Base-by-base conservation (phyloP, 2,113 vertebrate species). In the Thunnus thynnus region DNA sequence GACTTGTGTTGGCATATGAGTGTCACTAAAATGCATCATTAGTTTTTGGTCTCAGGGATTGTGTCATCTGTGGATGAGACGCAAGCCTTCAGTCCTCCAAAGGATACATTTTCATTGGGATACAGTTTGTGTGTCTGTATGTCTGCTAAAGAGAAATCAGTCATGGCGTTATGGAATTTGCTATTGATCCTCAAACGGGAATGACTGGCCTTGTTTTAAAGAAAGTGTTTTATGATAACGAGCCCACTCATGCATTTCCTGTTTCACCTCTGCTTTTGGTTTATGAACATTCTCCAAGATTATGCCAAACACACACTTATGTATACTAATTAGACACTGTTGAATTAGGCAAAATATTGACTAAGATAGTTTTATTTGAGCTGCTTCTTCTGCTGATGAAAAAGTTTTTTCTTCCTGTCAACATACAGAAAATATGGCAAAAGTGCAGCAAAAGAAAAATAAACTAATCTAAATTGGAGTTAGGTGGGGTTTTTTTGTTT, bases 231-330 rank as follows among this genome's bases (percentile, higher is more conserved):
- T 1, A 57, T 25, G 5, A 63, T 4, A 65, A 14, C n/a, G 4
- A 52, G 13, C 25, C 20, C 1, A 17, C 30, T 20, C 55, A 50
- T n/a, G 18, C 4, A 17, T 32, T 69, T 64, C 54, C 13, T 58
- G 51, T 77, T 67, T 69, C 36, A 67, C 77, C 32, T 63, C 18
- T 1, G 16, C 10, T 52, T 72, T 32, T 60, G 16, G 20, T 62
- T 47, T 60, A 3, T 14, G 6, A 67, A 25, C 22, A 48, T 48
- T 1, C 10, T 10, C 27, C 3, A 1, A 25, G n/a, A 3, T 44
- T 27, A 47, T 61, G 13, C 6, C 7, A 63, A 14, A 9, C 9
- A 13, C 12, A 67, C 32, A 52, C 55, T 41, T 41, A 41, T 41
- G 36, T 41, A 9, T 41, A 41, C 36, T 41, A 41, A 41, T 41